Evolutionary conservation across 2,797 vertebrate genomes (phyloP).

Genomic region (Halcyon chelicuti): DNA sequence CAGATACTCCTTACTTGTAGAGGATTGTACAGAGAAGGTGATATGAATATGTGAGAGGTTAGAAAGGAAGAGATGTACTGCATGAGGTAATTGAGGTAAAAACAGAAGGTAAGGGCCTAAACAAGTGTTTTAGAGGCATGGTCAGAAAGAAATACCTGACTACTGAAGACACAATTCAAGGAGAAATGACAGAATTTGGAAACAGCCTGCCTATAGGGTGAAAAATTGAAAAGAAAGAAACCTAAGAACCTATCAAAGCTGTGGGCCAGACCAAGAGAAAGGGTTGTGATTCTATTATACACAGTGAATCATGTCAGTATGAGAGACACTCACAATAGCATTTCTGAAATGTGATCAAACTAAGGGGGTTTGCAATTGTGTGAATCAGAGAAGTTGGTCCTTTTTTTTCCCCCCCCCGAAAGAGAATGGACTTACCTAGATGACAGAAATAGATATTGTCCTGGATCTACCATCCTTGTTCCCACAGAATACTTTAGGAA

Average conservation of each 20-base stretch:
- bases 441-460: neutral
- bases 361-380: neutral
- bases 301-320: neutral
- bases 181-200: neutral
- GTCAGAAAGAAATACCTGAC: neutral
- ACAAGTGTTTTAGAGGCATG: neutral
- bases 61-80: neutral
- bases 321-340: conserved; percentile 2
- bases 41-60: neutral
- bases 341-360: conserved; percentile 38
- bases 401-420: neutral
- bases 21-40: neutral
- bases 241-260: neutral
- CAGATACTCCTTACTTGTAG: neutral
- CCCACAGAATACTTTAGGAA: neutral
- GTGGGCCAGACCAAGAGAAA: neutral
- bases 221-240: neutral
- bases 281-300: neutral
- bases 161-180: neutral
- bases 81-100: neutral
- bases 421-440: neutral
- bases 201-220: neutral
- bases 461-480: neutral
- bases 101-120: neutral
- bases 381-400: conserved; percentile 10